These are phyloP conservation scores for Australoheros scitulus DNA, from an alignment of 2,113 vertebrate genomes.

Conservation along the genomic window DNA sequence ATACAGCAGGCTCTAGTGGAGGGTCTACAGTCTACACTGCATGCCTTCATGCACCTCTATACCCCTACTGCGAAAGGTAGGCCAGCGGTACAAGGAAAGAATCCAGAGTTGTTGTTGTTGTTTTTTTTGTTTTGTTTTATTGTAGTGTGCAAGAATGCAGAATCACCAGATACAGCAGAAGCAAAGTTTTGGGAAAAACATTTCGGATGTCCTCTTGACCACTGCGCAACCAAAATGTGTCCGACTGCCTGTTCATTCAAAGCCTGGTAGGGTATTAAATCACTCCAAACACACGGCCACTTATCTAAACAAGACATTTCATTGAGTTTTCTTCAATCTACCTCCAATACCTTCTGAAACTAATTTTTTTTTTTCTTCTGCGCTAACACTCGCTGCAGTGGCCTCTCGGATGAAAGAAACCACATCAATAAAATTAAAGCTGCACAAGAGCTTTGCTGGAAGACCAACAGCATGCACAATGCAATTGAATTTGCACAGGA, in stretches of 20 bases:
- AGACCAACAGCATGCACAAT: slow-evolving; percentile 23
- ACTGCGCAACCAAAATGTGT: neutral
- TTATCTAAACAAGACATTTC: slow-evolving; percentile 10
- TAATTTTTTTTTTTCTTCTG: neutral
- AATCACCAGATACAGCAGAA: neutral
- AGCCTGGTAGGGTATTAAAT: neutral
- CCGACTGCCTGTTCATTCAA: neutral
- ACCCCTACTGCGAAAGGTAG: neutral
- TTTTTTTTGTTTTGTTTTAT: neutral
- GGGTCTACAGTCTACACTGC: slow-evolving; percentile 36
- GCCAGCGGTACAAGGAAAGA: neutral
- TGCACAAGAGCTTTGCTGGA: neutral
- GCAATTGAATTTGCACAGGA: neutral
- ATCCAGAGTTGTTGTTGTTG: neutral
- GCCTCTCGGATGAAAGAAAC: slow-evolving; percentile 7
- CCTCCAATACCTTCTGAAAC: slow-evolving; percentile 15
- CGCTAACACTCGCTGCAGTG: neutral
- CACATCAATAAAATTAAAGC: neutral
- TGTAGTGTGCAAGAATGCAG: neutral
- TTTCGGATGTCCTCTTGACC: neutral
- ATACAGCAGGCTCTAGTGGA: slow-evolving; percentile 33
- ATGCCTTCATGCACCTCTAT: slow-evolving; percentile 14
- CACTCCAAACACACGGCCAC: neutral
- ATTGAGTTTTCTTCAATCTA: slow-evolving; percentile 26
- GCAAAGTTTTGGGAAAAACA: neutral